Evolutionary conservation across 2,113 vertebrate genomes (phyloP).

Genomic region (Puffinus mauretanicus): DNA sequence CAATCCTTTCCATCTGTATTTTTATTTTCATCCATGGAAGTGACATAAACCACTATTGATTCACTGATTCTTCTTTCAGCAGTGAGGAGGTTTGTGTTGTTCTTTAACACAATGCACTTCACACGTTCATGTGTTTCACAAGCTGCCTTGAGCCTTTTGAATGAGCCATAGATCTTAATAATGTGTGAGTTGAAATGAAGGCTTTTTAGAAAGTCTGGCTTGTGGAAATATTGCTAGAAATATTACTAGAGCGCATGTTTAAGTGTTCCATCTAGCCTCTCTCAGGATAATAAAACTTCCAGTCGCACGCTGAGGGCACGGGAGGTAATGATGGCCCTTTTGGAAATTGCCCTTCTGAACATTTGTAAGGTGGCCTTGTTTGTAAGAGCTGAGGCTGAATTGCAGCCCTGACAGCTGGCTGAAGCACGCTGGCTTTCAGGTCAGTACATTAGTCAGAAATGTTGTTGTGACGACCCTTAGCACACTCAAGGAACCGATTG

Average conservation of each 20-base stretch:
- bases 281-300: neutral
- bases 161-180: neutral
- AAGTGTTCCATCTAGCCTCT: neutral
- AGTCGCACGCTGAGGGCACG: neutral
- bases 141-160: neutral
- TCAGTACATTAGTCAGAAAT: neutral
- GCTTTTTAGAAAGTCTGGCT: neutral
- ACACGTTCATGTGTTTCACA: accelerated
- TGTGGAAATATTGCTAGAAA: neutral
- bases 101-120: neutral
- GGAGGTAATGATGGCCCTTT: neutral
- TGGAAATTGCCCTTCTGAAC: neutral
- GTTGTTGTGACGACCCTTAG: neutral
- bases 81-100: neutral
- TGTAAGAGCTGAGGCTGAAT: neutral
- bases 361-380: neutral
- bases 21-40: neutral
- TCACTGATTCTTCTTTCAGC: neutral
- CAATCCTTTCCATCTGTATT: neutral
- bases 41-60: too few relatives aligned
- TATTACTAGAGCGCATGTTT: accelerated
- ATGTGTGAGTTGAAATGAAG: neutral
- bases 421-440: neutral
- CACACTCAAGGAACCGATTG: neutral
- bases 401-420: neutral